These are phyloP conservation scores for Hedya salicella DNA, from an alignment of 2,888 invertebrate species.

Conservation along the genomic window DNA sequence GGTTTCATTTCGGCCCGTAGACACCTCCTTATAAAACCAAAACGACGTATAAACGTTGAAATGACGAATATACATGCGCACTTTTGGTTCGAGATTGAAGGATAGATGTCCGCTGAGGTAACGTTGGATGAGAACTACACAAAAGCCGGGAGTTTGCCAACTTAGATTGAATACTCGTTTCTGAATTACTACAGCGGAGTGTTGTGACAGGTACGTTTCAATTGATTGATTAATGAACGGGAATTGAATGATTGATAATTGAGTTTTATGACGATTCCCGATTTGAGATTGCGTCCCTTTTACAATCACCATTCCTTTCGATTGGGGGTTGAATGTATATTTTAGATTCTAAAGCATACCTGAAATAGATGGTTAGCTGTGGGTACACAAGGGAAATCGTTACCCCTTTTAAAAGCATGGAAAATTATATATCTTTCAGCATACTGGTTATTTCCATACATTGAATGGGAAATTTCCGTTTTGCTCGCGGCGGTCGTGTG, in stretches of 20 bases:
- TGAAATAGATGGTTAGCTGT: not conserved
- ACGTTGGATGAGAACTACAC: slow-evolving; percentile 38
- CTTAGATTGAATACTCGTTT: slow-evolving; percentile 50
- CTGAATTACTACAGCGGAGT: slow-evolving; percentile 37
- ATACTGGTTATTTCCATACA: not conserved
- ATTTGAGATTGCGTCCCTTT: slow-evolving; percentile 16
- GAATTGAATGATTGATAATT: slow-evolving; percentile 17
- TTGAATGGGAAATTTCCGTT: not conserved
- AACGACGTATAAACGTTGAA: slow-evolving; percentile 4
- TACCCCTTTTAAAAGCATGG: not conserved
- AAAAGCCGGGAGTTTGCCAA: slow-evolving; percentile 48
- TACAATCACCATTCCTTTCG: slow-evolving; percentile 3
- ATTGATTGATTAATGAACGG: slow-evolving; percentile 41
- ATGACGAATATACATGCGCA: not conserved
- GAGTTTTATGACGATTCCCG: slow-evolving; percentile 27
- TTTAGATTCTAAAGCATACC: not conserved
- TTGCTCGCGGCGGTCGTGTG: not conserved
- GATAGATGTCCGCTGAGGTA: slow-evolving; percentile 37
- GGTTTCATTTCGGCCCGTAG: slow-evolving; percentile 39
- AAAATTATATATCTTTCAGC: not conserved
- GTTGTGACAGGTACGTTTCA: slow-evolving; percentile 40
- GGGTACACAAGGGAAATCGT: not conserved
- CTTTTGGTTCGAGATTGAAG: slow-evolving; percentile 28
- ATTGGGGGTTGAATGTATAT: not conserved
- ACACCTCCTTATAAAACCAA: not conserved